These are phyloP conservation scores for Tragelaphus buxtoni DNA, from an alignment of 2,113 vertebrate genomes.

Conservation along the genomic window DNA sequence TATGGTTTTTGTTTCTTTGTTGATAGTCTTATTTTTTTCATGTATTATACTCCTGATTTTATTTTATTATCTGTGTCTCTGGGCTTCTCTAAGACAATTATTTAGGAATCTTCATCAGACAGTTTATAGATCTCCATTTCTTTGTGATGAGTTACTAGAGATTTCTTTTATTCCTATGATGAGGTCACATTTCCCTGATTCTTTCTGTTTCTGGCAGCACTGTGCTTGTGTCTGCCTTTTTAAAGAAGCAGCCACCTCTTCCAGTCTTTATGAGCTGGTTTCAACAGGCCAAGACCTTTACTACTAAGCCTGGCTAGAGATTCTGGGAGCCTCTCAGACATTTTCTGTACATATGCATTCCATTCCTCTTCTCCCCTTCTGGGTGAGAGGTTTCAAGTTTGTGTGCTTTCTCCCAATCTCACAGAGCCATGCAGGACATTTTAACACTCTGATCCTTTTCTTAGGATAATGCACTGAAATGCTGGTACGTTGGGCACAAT, in stretches of 20 bases:
- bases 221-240: neutral
- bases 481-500: neutral
- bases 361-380: neutral
- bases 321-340: neutral
- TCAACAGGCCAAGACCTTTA: neutral
- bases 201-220: neutral
- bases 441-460: neutral
- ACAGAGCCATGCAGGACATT: neutral
- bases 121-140: neutral
- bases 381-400: neutral
- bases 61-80: neutral
- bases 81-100: neutral
- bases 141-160: neutral
- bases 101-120: neutral
- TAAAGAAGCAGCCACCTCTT: neutral
- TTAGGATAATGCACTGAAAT: neutral
- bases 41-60: neutral
- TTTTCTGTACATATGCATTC: neutral
- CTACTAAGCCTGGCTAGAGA: neutral
- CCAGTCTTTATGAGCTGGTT: neutral
- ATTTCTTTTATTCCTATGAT: neutral
- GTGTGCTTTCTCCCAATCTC: neutral
- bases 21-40: neutral
- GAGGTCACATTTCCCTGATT: neutral
- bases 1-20: neutral